phyloP scores from a whole-genome alignment of 2,113 vertebrate species.

The Thamnophis sirtalis region DNA sequence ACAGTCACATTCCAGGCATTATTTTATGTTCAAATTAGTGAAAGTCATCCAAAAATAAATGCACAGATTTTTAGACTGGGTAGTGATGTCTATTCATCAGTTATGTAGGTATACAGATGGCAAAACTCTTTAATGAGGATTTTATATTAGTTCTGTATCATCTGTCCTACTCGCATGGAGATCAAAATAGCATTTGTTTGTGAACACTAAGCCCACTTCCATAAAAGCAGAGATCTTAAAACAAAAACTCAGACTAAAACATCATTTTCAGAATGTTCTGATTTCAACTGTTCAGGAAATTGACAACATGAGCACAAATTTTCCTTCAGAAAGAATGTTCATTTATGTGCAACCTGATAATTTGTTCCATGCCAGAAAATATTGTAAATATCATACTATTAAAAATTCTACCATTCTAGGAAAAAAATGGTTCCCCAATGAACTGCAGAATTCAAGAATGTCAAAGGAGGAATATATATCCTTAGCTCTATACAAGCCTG shows the following conservation, averaged over 20 bases:
- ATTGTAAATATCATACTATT: neutral
- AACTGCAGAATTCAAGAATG: neutral
- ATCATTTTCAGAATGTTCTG: neutral
- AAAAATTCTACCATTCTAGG: neutral
- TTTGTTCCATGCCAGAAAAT: neutral
- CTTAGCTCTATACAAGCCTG: accelerated
- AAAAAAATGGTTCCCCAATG: neutral
- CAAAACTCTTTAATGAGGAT: constrained; percentile 39
- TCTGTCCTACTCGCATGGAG: constrained; percentile 21
- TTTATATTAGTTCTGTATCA: constrained; percentile 37
- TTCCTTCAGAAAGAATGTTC: neutral
- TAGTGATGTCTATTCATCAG: constrained; percentile 27
- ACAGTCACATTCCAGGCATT: constrained; percentile 13
- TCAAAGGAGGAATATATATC: neutral
- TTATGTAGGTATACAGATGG: constrained; percentile 49
- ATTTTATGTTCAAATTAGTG: constrained; percentile 30
- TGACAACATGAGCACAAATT: constrained; percentile 7
- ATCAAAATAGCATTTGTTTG: constrained; percentile 53
- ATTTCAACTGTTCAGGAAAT: neutral
- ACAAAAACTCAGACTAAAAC: neutral
- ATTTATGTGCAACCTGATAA: neutral
- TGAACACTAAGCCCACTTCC: constrained; percentile 34
- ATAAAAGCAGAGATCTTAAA: constrained; percentile 29
- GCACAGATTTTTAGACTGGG: constrained; percentile 22
- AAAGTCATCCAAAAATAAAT: constrained; percentile 5